These are phyloP conservation scores for Balaeniceps rex DNA, from an alignment of 2,113 vertebrate species.

Conservation along the genomic window DNA sequence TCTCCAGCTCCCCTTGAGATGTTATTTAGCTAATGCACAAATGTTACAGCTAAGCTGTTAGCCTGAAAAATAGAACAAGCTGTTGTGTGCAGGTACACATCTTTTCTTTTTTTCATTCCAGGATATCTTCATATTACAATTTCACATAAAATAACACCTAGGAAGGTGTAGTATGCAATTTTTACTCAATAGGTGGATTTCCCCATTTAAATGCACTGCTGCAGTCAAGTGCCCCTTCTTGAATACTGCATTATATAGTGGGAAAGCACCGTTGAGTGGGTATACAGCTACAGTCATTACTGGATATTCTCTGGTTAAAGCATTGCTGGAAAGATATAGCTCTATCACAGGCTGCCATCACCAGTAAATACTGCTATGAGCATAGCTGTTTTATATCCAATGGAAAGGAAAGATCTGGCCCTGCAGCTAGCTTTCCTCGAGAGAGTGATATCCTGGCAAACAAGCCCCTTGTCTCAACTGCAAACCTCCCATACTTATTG, in stretches of 20 bases:
- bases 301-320: constrained; percentile 2
- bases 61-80: constrained; percentile 65
- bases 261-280: neutral
- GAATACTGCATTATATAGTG: constrained; percentile 28
- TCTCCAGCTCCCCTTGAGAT: constrained; percentile 77
- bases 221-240: constrained; percentile 38
- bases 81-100: constrained; percentile 54
- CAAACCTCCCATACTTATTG: constrained; percentile 39
- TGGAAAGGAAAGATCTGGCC: constrained; percentile 15
- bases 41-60: constrained; percentile 71
- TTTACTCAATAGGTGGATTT: constrained; percentile 47
- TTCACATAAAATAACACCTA: constrained; percentile 41
- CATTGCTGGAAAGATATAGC: constrained; percentile 37
- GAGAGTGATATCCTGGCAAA: constrained; percentile 46
- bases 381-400: neutral
- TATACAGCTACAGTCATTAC: neutral
- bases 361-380: constrained; percentile 3
- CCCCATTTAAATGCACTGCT: constrained; percentile 37
- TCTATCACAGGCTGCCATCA: constrained; percentile 33
- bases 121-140: constrained; percentile 34
- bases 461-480: neutral
- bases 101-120: constrained; percentile 48
- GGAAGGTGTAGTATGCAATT: constrained; percentile 27
- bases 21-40: constrained; percentile 81
- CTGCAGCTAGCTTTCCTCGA: neutral